These are phyloP conservation scores for Lagodon rhomboides DNA, from an alignment of 2,797 vertebrate genomes.

Conservation along the genomic window DNA sequence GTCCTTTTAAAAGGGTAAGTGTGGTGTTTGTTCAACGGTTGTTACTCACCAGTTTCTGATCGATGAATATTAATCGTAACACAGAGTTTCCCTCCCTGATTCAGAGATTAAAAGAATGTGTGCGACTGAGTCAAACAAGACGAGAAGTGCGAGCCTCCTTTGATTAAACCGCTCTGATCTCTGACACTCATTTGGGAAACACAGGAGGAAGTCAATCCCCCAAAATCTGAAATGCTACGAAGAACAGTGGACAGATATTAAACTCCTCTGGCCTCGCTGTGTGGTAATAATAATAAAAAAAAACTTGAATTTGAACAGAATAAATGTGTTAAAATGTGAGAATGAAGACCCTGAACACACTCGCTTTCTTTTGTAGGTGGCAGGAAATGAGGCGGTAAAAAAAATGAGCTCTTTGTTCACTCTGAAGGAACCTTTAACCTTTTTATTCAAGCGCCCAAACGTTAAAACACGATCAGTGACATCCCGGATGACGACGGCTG, in stretches of 20 bases:
- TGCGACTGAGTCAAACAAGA: neutral
- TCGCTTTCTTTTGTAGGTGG: neutral
- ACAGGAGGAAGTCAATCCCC: constrained; percentile 2
- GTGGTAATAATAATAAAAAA: too few species aligned
- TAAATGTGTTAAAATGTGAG: neutral
- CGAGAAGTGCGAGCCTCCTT: neutral
- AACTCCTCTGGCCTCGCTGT: too few species aligned
- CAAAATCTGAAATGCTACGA: neutral
- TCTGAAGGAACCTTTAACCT: neutral
- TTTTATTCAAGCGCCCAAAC: neutral
- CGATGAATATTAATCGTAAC: neutral
- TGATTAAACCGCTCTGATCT: neutral
- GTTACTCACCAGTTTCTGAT: too few species aligned
- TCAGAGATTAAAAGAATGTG: neutral
- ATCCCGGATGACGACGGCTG: neutral
- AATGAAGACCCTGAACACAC: neutral
- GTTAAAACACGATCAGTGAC: neutral
- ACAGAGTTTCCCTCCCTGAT: neutral
- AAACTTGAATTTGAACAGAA: neutral
- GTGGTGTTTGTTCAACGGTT: neutral
- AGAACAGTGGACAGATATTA: too few species aligned
- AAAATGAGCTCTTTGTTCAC: neutral
- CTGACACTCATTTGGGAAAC: neutral
- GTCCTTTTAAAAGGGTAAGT: neutral
- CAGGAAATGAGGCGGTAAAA: neutral